A percentile compares a stretch with the other conserved stretches of the same genome.
Evolutionary conservation across 2,797 vertebrate genomes (phyloP).

Genomic region (Chrosomus eos): DNA sequence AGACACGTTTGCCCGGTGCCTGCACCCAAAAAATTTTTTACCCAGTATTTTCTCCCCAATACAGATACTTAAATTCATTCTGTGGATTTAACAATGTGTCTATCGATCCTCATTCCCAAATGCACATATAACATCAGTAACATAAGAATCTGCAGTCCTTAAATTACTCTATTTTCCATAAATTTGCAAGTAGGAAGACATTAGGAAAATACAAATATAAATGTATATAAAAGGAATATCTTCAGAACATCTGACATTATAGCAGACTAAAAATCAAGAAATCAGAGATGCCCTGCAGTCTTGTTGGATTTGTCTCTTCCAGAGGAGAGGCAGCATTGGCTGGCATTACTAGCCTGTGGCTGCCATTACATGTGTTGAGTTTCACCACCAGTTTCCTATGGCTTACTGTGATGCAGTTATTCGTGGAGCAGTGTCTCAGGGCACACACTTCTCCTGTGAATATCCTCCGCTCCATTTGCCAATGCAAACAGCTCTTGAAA

Average conservation of each 20-base stretch:
- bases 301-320: conserved; percentile 69
- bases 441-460: conserved; percentile 77
- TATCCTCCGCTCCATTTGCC: conserved; percentile 72
- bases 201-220: not conserved
- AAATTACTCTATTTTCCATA: not conserved
- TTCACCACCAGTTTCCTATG: conserved; percentile 79
- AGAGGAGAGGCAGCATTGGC: conserved; percentile 72
- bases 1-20: not conserved
- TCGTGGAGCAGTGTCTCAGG: conserved; percentile 75
- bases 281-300: conserved; percentile 56
- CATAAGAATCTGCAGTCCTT: not conserved
- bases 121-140: not conserved
- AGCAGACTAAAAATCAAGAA: conserved; percentile 41
- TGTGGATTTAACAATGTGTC: not conserved
- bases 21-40: not conserved
- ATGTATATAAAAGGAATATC: conserved; percentile 11
- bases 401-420: conserved; percentile 73
- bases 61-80: not conserved
- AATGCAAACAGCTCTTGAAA: conserved; percentile 79
- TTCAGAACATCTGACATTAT: conserved; percentile 61
- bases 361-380: conserved; percentile 80
- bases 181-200: conserved; percentile 22
- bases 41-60: not conserved
- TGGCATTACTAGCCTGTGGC: conserved; percentile 73
- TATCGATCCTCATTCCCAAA: not conserved